Percentiles rank a stretch among this genome's conserved stretches.
phyloP scores from a whole-genome alignment of 2,888 invertebrate genomes.

The Eupithecia subfuscata region DNA sequence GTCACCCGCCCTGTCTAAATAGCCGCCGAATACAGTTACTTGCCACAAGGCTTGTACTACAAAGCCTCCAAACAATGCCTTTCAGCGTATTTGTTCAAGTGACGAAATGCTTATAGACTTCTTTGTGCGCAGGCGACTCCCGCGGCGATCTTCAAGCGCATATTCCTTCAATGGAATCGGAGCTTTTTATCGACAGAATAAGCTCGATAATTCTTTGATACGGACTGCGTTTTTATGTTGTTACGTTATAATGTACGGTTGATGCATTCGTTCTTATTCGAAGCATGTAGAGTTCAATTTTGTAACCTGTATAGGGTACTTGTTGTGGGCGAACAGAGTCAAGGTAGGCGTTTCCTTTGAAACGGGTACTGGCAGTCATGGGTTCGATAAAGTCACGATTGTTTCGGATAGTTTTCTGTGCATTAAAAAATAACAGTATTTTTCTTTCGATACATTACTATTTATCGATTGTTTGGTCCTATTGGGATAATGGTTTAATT shows the following conservation, averaged over 20 bases:
- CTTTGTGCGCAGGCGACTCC: slow-evolving; percentile 65
- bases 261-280: slow-evolving; percentile 42
- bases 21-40: slow-evolving; percentile 68
- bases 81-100: slow-evolving; percentile 72
- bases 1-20: slow-evolving; percentile 71
- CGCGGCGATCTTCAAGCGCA: slow-evolving; percentile 56
- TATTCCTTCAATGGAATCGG: slow-evolving; percentile 43
- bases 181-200: slow-evolving; percentile 49
- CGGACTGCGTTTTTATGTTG: slow-evolving; percentile 52
- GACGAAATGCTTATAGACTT: slow-evolving; percentile 69
- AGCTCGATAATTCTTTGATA: slow-evolving; percentile 49
- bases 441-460: slow-evolving; percentile 39
- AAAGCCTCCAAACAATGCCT: slow-evolving; percentile 67
- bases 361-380: slow-evolving; percentile 52
- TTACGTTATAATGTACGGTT: slow-evolving; percentile 31
- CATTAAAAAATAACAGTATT: slow-evolving; percentile 50
- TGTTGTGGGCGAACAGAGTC: slow-evolving; percentile 61
- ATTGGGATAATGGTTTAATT: slow-evolving; percentile 6
- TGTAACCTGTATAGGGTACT: slow-evolving; percentile 29
- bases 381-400: slow-evolving; percentile 63
- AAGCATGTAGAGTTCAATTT: slow-evolving; percentile 51
- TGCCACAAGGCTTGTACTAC: slow-evolving; percentile 40
- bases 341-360: slow-evolving; percentile 74
- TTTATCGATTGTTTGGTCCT: slow-evolving; percentile 40
- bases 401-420: slow-evolving; percentile 50